phyloP scores from a whole-genome alignment of 1,140 invertebrate species.

The Microplitis demolitor region DNA sequence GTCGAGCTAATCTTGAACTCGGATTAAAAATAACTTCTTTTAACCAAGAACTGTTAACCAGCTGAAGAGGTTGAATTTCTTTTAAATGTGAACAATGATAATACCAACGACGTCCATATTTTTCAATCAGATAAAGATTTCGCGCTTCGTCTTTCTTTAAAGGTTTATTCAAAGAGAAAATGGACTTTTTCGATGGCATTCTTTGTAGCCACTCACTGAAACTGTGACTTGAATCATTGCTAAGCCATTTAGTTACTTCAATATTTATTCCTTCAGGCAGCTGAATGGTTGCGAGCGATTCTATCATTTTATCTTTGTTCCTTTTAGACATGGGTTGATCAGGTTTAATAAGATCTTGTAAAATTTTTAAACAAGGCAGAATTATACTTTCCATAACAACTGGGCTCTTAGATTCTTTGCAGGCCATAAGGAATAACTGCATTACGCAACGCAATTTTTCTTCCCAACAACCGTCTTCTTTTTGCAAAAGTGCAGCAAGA shows the following conservation, averaged over 20 bases:
- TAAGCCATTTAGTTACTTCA: conserved; percentile 77
- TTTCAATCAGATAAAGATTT: conserved; percentile 73
- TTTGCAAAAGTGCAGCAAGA: conserved; percentile 84
- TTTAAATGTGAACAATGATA: conserved; percentile 51
- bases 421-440: conserved; percentile 80
- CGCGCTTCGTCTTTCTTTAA: conserved; percentile 61
- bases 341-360: conserved; percentile 79
- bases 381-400: conserved; percentile 79
- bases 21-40: conserved; percentile 89
- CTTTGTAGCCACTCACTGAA: conserved; percentile 74
- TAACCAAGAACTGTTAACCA: conserved; percentile 79
- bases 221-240: conserved; percentile 73
- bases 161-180: conserved; percentile 40
- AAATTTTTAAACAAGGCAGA: conserved; percentile 83
- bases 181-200: conserved; percentile 58
- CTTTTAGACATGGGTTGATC: conserved; percentile 65
- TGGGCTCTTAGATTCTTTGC: conserved; percentile 71
- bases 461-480: conserved; percentile 96
- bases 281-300: conserved; percentile 60
- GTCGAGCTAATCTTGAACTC: conserved; percentile 84
- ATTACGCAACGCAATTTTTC: conserved; percentile 88
- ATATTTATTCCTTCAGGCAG: conserved; percentile 70
- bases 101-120: conserved; percentile 74
- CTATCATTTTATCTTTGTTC: conserved; percentile 66
- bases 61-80: conserved; percentile 58